These are phyloP conservation scores for Nothobranchius furzeri DNA, from an alignment of 2,113 vertebrate species.

Conservation along the genomic window DNA sequence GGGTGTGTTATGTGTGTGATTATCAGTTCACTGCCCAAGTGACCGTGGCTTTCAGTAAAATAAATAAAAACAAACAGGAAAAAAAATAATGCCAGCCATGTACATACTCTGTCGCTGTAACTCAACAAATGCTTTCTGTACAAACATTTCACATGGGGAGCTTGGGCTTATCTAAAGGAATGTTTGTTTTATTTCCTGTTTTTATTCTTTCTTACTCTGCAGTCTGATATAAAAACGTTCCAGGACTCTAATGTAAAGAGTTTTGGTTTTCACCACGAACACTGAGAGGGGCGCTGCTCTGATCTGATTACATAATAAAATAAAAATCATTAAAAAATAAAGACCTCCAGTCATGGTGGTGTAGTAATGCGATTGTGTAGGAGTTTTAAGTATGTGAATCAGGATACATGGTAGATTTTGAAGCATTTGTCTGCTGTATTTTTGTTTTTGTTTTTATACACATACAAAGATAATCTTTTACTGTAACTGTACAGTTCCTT, in stretches of 20 bases:
- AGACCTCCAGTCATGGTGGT: conserved; percentile 66
- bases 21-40: conserved; percentile 95
- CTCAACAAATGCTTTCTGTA: conserved; percentile 82
- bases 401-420: conserved; percentile 95
- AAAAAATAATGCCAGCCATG: conserved; percentile 79
- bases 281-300: conserved; percentile 83
- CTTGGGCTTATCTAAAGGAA: conserved; percentile 81
- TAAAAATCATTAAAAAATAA: conserved; percentile 31
- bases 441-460: conserved; percentile 84
- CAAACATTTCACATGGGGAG: conserved; percentile 78
- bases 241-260: conserved; percentile 67
- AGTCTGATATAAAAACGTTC: conserved; percentile 60
- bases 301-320: conserved; percentile 71
- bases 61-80: conserved; percentile 13
- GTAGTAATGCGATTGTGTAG: conserved; percentile 89
- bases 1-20: conserved; percentile 94
- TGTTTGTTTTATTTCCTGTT: conserved; percentile 49
- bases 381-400: conserved; percentile 91
- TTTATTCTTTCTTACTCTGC: conserved; percentile 56
- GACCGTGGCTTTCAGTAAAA: conserved; percentile 78
- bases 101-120: conserved; percentile 88
- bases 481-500: conserved; percentile 99
- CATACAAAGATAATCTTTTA: conserved; percentile 94
- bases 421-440: conserved; percentile 99
- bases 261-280: conserved; percentile 64